These are phyloP conservation scores for Styela plicata DNA, from an alignment of 23 tunicate genomes.

Conservation along the genomic window DNA sequence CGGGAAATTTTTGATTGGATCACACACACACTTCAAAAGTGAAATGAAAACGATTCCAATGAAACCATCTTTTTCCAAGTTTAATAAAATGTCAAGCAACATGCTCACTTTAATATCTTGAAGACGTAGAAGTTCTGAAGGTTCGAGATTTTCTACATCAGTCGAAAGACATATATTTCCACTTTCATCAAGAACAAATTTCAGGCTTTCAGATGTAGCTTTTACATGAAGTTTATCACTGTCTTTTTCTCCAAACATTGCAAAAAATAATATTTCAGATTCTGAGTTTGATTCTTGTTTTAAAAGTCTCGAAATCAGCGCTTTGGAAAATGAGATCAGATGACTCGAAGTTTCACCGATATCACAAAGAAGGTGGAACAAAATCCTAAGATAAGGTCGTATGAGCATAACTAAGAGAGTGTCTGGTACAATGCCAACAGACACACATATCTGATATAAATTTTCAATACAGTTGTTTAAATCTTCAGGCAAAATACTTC, in stretches of 20 bases:
- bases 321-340: neutral
- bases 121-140: neutral
- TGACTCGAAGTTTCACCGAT: constrained; percentile 4
- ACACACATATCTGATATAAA: constrained; percentile 3
- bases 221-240: neutral
- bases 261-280: neutral
- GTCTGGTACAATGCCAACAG: constrained; percentile 7
- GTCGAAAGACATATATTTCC: neutral
- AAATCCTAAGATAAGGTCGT: neutral
- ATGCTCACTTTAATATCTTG: constrained; percentile 14
- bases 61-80: neutral
- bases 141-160: neutral
- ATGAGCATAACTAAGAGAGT: neutral
- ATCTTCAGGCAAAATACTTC: neutral
- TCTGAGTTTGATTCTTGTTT: neutral
- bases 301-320: neutral
- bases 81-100: neutral
- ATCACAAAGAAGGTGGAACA: neutral
- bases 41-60: constrained; percentile 6
- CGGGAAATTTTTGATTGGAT: constrained; percentile 18
- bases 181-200: neutral
- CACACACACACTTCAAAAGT: constrained; percentile 5
- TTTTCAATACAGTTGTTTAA: constrained; percentile 8
- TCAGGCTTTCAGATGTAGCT: neutral
- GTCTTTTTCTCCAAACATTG: neutral